Evolutionary conservation across 2,797 vertebrate genomes (phyloP).

Genomic region (Cossypha heuglini): DNA sequence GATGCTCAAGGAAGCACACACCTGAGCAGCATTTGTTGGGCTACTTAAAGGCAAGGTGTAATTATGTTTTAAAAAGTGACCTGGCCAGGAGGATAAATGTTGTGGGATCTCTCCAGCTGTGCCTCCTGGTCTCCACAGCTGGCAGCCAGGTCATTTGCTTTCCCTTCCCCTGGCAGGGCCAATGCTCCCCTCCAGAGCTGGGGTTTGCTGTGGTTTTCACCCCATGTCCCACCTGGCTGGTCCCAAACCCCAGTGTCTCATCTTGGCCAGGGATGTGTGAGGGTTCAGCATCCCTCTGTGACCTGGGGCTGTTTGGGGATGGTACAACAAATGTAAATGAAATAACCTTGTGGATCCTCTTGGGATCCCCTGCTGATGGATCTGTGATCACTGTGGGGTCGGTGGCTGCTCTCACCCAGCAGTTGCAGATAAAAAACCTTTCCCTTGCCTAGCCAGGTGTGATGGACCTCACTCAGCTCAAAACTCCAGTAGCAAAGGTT

Average conservation of each 20-base stretch:
- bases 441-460: neutral
- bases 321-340: neutral
- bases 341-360: neutral
- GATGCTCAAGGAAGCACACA: rapidly evolving
- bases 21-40: neutral
- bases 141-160: neutral
- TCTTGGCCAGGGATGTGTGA: rapidly evolving
- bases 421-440: neutral
- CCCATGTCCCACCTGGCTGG: rapidly evolving
- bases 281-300: neutral
- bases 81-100: neutral
- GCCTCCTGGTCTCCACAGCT: neutral
- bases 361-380: neutral
- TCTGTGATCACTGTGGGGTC: neutral
- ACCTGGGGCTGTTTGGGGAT: neutral
- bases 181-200: neutral
- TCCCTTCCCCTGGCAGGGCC: neutral
- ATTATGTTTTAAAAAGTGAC: neutral
- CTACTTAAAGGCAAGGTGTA: neutral
- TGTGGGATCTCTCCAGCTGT: neutral
- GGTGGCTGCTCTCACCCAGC: neutral
- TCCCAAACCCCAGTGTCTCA: neutral
- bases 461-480: neutral
- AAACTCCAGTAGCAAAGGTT: neutral
- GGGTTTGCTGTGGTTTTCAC: neutral